Conservation (phyloP, 2,113 vertebrate genomes). For the Cephalophus harveyi region DNA sequence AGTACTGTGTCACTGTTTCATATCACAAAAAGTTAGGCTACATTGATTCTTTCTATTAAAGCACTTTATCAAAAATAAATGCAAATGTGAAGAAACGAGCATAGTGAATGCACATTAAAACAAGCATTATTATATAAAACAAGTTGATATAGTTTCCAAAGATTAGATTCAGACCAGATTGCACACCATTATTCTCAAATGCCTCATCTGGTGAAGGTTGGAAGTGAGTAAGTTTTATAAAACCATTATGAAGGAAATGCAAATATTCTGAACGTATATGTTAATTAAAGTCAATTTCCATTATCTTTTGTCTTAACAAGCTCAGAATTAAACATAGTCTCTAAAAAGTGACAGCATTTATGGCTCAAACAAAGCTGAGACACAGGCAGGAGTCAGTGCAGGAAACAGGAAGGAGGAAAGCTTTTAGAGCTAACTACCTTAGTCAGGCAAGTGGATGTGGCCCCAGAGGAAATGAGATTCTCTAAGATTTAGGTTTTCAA, state of each 20-base stretch:
- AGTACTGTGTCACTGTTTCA: not conserved
- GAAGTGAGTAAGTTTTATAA: not conserved
- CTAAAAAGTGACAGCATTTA: not conserved
- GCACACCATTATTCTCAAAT: not conserved
- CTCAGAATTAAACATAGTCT: constrained; percentile 12
- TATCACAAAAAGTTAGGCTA: not conserved
- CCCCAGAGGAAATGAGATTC: not conserved
- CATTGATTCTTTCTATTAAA: not conserved
- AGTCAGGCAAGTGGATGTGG: not conserved
- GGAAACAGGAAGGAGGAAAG: not conserved
- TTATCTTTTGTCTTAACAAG: constrained; percentile 21
- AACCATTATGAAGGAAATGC: not conserved
- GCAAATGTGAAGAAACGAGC: not conserved
- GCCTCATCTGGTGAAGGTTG: not conserved
- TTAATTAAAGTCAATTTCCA: constrained; percentile 8
- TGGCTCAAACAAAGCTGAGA: not conserved
- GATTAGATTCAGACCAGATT: not conserved
- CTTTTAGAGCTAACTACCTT: not conserved
- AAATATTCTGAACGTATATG: not conserved
- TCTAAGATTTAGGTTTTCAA: constrained; percentile 1
- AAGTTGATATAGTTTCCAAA: not conserved
- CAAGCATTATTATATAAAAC: not conserved
- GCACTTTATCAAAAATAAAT: not conserved
- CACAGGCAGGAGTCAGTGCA: not conserved
- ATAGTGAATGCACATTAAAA: not conserved